Conservation (phyloP, 2,888 invertebrate genomes). For the Timema podura region DNA sequence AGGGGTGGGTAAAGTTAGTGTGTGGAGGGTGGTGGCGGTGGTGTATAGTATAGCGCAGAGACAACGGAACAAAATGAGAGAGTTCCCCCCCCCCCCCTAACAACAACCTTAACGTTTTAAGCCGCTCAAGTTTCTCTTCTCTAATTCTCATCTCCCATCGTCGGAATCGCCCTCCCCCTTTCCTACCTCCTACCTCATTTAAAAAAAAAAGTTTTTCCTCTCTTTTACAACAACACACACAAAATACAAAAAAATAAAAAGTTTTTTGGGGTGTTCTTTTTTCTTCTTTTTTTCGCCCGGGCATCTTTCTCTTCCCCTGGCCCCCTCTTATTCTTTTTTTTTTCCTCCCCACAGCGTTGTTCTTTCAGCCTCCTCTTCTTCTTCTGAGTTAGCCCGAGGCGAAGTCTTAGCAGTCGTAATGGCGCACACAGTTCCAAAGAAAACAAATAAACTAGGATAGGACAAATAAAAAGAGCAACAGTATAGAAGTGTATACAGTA, state of each 20-base stretch:
- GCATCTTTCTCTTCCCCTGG: no score
- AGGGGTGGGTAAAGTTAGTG: no score
- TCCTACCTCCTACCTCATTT: no score
- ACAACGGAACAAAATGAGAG: conserved; percentile 10
- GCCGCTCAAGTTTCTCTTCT: conserved; percentile 12
- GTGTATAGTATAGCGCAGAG: no score
- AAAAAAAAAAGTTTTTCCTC: no score
- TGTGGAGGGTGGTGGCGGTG: no score
- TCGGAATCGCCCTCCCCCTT: not conserved
- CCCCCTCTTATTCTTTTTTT: not conserved
- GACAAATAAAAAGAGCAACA: conserved; percentile 17
- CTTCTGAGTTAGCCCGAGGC: conserved; percentile 10
- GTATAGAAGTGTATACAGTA: conserved; percentile 17
- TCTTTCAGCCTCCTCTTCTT: not conserved
- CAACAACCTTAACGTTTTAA: conserved; percentile 15
- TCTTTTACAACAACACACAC: no score
- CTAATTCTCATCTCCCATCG: conserved; percentile 12
- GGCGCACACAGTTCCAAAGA: conserved; percentile 25
- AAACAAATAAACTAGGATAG: conserved; percentile 27
- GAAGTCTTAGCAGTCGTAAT: conserved; percentile 17
- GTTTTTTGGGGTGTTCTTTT: not conserved
- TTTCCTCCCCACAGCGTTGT: not conserved
- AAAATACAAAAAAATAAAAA: not conserved
- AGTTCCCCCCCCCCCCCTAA: not conserved
- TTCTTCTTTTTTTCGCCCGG: not conserved